These are phyloP conservation scores for Patiria miniata DNA, from an alignment of 35 echinoderm and acorn worm genomes.

Conservation along the genomic window DNA sequence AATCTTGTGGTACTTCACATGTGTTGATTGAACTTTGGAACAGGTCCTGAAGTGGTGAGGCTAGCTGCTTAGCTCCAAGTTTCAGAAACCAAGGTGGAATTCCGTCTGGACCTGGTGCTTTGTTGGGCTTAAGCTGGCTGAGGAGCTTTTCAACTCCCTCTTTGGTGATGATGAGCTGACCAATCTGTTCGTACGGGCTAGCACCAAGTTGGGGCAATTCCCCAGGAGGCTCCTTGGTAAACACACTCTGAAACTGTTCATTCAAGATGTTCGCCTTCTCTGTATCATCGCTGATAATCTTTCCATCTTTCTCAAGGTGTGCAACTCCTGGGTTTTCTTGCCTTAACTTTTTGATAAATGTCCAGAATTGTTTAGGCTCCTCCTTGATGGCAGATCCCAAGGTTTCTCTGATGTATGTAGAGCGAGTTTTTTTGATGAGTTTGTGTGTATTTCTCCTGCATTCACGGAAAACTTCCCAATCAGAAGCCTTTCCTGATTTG, in stretches of 20 bases:
- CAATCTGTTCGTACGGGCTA: slow-evolving; percentile 8
- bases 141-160: slow-evolving; percentile 20
- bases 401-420: slow-evolving; percentile 12
- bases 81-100: slow-evolving; percentile 44
- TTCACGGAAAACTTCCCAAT: too few species aligned
- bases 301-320: slow-evolving; percentile 21
- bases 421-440: not conserved
- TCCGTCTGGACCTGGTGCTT: slow-evolving; percentile 53
- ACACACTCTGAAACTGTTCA: slow-evolving; percentile 45
- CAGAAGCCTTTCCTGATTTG: too few species aligned
- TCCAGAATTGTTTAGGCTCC: not conserved
- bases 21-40: slow-evolving; percentile 59
- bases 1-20: slow-evolving; percentile 36
- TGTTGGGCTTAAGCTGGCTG: slow-evolving; percentile 18
- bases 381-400: not conserved
- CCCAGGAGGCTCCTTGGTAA: slow-evolving; percentile 42
- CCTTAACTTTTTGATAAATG: not conserved
- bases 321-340: not conserved
- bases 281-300: slow-evolving; percentile 16
- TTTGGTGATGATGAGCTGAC: slow-evolving; percentile 2
- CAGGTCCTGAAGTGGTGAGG: slow-evolving; percentile 33
- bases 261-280: slow-evolving; percentile 42
- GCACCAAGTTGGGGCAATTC: slow-evolving; percentile 6
- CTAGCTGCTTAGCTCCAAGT: slow-evolving; percentile 23
- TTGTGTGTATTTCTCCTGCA: too few species aligned